phyloP scores from a whole-genome alignment of 2,888 invertebrate species.

The Phyllotreta striolata region DNA sequence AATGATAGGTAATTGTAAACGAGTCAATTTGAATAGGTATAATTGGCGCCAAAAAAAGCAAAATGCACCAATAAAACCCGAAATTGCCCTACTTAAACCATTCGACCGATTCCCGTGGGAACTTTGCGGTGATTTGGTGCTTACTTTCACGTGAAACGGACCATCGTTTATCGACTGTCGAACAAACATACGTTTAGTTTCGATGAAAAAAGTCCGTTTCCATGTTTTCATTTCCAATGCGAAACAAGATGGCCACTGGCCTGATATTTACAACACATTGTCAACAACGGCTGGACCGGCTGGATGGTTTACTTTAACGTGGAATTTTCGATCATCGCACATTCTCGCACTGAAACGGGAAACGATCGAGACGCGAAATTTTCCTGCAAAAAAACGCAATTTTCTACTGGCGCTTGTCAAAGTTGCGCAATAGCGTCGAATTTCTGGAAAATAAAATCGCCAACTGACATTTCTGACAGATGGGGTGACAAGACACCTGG shows the following conservation, averaged over 20 bases:
- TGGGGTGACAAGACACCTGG: too few species aligned
- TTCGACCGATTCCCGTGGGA: too few species aligned
- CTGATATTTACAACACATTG: conserved; percentile 51
- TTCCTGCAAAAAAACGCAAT: conserved; percentile 28
- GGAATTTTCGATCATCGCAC: conserved; percentile 37
- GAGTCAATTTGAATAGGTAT: conserved; percentile 26
- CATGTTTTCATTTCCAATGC: conserved; percentile 58
- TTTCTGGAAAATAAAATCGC: conserved; percentile 29
- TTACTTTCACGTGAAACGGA: conserved; percentile 43
- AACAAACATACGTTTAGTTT: conserved; percentile 38
- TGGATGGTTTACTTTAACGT: conserved; percentile 28
- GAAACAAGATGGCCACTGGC: conserved; percentile 60
- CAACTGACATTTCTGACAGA: too few species aligned
- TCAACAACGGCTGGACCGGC: conserved; percentile 27
- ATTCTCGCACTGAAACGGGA: conserved; percentile 36
- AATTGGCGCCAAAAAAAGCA: conserved; percentile 56
- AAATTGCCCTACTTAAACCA: conserved; percentile 20
- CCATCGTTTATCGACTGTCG: conserved; percentile 44
- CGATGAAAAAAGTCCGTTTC: conserved; percentile 53
- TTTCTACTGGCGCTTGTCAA: conserved; percentile 48
- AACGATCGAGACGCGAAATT: conserved; percentile 35
- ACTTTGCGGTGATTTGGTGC: conserved; percentile 15
- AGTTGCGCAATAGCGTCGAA: conserved; percentile 58
- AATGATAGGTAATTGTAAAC: neutral
- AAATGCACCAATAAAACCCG: conserved; percentile 40